Evolutionary conservation across 2,797 vertebrate genomes (phyloP), one percentile per base, ranked within the genome.

Genomic region (Pseudochirops corinnae): DNA sequence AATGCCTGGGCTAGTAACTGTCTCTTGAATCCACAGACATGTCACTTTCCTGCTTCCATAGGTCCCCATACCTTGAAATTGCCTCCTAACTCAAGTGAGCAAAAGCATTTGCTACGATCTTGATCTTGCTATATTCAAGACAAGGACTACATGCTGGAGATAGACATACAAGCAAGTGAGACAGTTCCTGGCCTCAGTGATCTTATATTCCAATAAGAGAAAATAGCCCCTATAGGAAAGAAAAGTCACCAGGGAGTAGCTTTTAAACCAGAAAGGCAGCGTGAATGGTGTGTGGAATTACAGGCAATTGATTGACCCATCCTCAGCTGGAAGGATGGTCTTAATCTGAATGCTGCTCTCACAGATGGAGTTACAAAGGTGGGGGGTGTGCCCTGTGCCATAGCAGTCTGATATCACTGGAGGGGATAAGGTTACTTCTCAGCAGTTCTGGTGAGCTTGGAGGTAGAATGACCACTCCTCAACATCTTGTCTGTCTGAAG

Each of bases 351-450:
- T 74, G 6, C n/a, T 74, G 14, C n/a, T 67, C 62, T 18, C 33
- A 67, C n/a, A 67, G 62, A 4, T 67, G 21, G n/a, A 39, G 67
- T 21, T 74, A 21, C 67, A 74, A 39, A 39, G 16, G 14, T 12
- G 5, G 18, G 58, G 6, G 16, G 1, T 33, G 18, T 39, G 16
- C n/a, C 67, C 7, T 0, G 18, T 21, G 67, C n/a, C 67, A 74
- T n/a, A 39, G n/a, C 0, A 0, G 13, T 29, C 60, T 13, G 31
- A 5, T 31, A 67, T n/a, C 60, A 14, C 26, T 29, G 9, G 57
- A 29, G 0, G 16, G 9, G 28, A 7, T 28, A 2, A 0, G 26
- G 57, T 28, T 3, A 9, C 7, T 31, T 11, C 58, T 60, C 3
- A 60, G 29, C 29, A 12, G 33, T 5, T n/a, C 62, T 67, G 31